Conservation (phyloP, 2,888 invertebrate species). For the Brenthis daphne region DNA sequence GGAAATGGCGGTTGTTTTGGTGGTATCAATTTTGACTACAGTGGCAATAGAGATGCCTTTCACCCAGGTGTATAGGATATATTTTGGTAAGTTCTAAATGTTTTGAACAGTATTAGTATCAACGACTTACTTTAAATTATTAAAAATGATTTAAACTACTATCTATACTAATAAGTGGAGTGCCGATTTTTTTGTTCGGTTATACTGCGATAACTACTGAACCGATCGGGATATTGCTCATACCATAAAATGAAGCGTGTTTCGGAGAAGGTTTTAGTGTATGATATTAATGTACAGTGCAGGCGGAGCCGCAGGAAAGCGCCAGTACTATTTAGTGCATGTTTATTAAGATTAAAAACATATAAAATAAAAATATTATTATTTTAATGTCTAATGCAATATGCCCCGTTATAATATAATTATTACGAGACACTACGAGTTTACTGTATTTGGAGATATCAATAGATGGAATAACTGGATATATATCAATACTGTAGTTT, state of each 20-base stretch:
- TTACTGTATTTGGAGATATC: not conserved
- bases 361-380: not conserved
- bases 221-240: too few species aligned
- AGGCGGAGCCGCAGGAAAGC: too few species aligned
- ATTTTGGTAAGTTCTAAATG: slow-evolving; percentile 63
- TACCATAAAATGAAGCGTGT: too few species aligned
- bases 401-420: not conserved
- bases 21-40: slow-evolving; percentile 74
- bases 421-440: not conserved
- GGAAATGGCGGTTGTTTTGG: slow-evolving; percentile 70
- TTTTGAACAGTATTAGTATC: too few species aligned
- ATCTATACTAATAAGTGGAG: too few species aligned
- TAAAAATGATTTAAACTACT: not conserved
- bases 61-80: slow-evolving; percentile 80
- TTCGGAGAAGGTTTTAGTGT: too few species aligned
- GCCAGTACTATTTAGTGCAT: not conserved
- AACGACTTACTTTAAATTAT: not conserved
- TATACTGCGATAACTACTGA: too few species aligned
- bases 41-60: slow-evolving; percentile 83
- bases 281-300: too few species aligned
- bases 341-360: not conserved
- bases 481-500: not conserved
- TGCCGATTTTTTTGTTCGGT: too few species aligned
- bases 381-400: not conserved
- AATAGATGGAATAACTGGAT: not conserved